Evolutionary conservation across 2,113 vertebrate species (phyloP).

Genomic region (Heterotis niloticus): DNA sequence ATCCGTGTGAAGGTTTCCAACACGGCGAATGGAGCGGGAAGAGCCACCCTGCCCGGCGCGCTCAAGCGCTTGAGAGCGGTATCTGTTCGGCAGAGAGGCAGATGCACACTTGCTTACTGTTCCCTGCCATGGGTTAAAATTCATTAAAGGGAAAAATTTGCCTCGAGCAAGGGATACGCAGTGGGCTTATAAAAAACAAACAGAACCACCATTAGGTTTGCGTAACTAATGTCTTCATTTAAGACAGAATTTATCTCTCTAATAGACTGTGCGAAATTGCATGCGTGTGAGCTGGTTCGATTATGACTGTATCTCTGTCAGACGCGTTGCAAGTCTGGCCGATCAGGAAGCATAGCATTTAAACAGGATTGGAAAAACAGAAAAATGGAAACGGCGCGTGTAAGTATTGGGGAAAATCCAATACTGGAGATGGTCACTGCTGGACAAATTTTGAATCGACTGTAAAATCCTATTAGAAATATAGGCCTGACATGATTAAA

Average conservation of each 20-base stretch:
- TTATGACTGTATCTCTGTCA: constrained; percentile 58
- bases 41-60: constrained; percentile 58
- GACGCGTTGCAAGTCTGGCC: constrained; percentile 57
- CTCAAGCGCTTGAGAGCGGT: constrained; percentile 53
- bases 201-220: constrained; percentile 68
- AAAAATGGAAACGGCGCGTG: constrained; percentile 46
- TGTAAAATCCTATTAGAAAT: constrained; percentile 61
- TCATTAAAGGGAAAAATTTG: constrained; percentile 62
- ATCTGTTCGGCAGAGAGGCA: constrained; percentile 2
- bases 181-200: constrained; percentile 65
- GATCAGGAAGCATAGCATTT: constrained; percentile 66
- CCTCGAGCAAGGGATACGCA: constrained; percentile 56
- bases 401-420: constrained; percentile 57
- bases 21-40: constrained; percentile 8
- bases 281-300: constrained; percentile 52
- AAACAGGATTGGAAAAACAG: constrained; percentile 49
- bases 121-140: constrained; percentile 54
- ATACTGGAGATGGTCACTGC: constrained; percentile 56
- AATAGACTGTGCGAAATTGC: constrained; percentile 53
- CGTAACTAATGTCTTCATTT: constrained; percentile 74
- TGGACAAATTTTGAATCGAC: constrained; percentile 45
- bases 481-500: constrained; percentile 52
- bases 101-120: constrained; percentile 49
- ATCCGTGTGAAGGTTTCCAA: constrained; percentile 62
- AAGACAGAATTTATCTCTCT: constrained; percentile 66